Evolutionary conservation across 2,797 vertebrate species (phyloP).

Genomic region (Melopsittacus undulatus): DNA sequence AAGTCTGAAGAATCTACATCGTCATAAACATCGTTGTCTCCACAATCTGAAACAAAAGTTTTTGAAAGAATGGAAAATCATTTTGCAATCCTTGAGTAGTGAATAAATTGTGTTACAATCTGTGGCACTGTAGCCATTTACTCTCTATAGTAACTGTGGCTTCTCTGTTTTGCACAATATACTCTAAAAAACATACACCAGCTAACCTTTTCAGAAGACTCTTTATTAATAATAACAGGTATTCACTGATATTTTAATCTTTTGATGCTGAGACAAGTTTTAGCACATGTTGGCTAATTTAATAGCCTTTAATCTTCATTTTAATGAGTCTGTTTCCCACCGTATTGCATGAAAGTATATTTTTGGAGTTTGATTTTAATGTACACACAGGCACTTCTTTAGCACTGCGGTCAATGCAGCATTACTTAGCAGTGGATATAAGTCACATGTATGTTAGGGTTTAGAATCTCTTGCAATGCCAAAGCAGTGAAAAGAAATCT

Average conservation of each 20-base stretch:
- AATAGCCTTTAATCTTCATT: neutral
- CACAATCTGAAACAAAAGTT: slow-evolving; percentile 28
- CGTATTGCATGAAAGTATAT: neutral
- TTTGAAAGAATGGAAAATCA: neutral
- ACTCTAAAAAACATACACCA: neutral
- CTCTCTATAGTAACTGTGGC: neutral
- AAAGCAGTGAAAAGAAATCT: neutral
- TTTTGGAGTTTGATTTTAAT: neutral
- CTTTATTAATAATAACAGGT: neutral
- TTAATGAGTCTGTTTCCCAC: neutral
- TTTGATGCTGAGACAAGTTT: neutral
- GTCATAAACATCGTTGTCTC: slow-evolving; percentile 80
- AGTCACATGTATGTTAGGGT: neutral
- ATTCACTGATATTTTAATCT: slow-evolving; percentile 4
- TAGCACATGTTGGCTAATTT: neutral
- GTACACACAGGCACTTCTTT: neutral
- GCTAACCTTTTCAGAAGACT: neutral
- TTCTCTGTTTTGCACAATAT: neutral
- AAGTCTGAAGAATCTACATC: slow-evolving; percentile 79
- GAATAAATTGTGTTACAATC: neutral
- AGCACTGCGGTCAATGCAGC: neutral
- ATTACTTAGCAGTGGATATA: neutral
- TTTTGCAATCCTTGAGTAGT: neutral
- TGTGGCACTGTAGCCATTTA: neutral
- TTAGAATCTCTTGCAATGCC: neutral